phyloP scores from a whole-genome alignment of 2,888 invertebrate species.

The Glomeris marginata region DNA sequence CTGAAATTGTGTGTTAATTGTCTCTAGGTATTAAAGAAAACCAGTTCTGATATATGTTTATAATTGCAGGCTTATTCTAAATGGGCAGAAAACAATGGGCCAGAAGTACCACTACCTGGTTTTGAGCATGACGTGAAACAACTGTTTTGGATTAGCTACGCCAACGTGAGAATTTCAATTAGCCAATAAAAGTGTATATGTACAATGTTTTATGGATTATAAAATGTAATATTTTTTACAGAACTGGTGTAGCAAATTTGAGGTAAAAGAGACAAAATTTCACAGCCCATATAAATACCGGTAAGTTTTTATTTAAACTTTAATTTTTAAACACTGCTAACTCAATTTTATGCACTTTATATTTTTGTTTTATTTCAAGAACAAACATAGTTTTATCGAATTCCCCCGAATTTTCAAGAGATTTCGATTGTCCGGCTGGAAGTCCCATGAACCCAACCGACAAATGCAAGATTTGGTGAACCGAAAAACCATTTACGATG shows the following conservation, averaged over 20 bases:
- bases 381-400: conserved; percentile 43
- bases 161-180: too few species aligned
- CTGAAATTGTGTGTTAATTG: too few species aligned
- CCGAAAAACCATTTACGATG: too few species aligned
- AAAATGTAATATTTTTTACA: too few species aligned
- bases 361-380: conserved; percentile 11
- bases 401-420: conserved; percentile 41
- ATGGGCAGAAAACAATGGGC: conserved; percentile 10
- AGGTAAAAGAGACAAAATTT: too few species aligned
- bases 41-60: background rate
- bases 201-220: too few species aligned
- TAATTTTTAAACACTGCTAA: too few species aligned
- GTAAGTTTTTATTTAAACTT: too few species aligned
- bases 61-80: conserved; percentile 12
- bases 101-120: conserved; percentile 13
- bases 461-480: conserved; percentile 40
- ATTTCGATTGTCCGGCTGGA: conserved; percentile 44
- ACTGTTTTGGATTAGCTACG: conserved; percentile 16
- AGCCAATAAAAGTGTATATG: too few species aligned
- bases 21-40: background rate
- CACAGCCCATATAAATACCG: too few species aligned
- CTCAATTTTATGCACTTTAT: background rate
- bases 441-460: conserved; percentile 45
- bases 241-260: too few species aligned
- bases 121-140: conserved; percentile 11